Percentiles rank a stretch among this genome's conserved stretches.
Evolutionary conservation across 1,140 invertebrate species (phyloP).

Genomic region (Magallana ariakensis): DNA sequence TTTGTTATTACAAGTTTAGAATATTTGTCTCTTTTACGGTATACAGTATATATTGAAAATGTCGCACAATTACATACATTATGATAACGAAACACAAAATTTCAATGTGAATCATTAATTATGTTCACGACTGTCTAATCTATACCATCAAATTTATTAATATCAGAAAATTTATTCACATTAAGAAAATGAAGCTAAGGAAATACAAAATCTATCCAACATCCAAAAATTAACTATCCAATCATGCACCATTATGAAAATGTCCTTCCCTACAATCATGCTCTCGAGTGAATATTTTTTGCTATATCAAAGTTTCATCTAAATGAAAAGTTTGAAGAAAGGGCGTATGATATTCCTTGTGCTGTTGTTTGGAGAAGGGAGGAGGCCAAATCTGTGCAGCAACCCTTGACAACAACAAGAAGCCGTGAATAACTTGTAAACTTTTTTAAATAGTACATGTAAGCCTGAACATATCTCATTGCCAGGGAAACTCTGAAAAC

Average conservation of each 20-base stretch:
- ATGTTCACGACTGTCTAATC: no score
- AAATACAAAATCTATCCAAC: no score
- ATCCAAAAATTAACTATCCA: neutral
- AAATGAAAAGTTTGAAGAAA: no score
- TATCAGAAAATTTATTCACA: no score
- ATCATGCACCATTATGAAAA: slow-evolving; percentile 19
- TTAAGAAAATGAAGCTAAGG: no score
- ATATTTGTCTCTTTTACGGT: no score
- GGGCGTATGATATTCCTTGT: neutral
- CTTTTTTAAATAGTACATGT: neutral
- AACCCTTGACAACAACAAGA: neutral
- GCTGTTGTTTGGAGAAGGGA: neutral
- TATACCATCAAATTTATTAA: no score
- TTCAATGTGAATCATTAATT: no score
- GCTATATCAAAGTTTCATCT: neutral
- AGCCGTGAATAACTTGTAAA: neutral
- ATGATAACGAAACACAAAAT: no score
- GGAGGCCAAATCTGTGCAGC: neutral
- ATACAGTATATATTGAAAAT: no score
- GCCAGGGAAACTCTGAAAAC: slow-evolving; percentile 4
- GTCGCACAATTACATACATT: no score
- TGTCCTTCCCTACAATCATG: slow-evolving; percentile 9
- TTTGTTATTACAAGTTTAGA: neutral
- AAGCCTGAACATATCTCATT: neutral
- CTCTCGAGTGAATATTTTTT: neutral